Evolutionary conservation across 1,140 invertebrate genomes (phyloP), one percentile per base, ranked within the genome.

Genomic region (Lepidurus couesii): DNA sequence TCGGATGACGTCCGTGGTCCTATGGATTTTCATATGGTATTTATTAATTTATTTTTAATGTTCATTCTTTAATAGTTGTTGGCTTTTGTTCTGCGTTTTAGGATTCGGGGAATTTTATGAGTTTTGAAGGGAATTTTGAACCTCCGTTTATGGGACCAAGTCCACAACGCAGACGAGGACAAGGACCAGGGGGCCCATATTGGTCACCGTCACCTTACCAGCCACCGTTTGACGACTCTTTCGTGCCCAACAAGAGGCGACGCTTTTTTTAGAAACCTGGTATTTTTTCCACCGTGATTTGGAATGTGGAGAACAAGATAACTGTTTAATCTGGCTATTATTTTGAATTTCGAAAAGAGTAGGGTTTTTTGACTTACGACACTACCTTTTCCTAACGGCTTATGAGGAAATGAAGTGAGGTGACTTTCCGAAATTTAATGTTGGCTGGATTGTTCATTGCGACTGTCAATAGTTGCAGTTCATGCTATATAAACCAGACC

Each of bases 51-150:
- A 16, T 9, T 65, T 65, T 9, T 65, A 65, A 16, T 65, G 13
- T n/a, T 16, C 7, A 7, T 65, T 65, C 6, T 11, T 16, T 65
- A 65, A 65, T 21, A 21, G 4, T 9, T n/a, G 7, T 65, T 16
- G 16, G 1, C 8, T 21, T 21, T 65, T 7, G 13, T 65, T 13
- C 6, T 65, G 6, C 1, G 13, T 65, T 34, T 34, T 34, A 65
- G 53, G 53, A 65, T 65, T n/a, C 53, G 53, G 53, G 53, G 5
- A 65, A 65, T 16, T 65, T 65, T 16, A 65, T 65, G 53, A 65
- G 53, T 65, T 65, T 65, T 65, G 53, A 65, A 65, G 53, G 53
- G 13, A 65, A 65, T 65, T 65, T 65, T 21, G 53, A 65, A 65
- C 53, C 53, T 21, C 53, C 16, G 53, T 65, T 65, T 65, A 65